Evolutionary conservation across 2,113 vertebrate species (phyloP), one percentile per base, ranked within the genome.

Genomic region (Cromileptes altivelis): DNA sequence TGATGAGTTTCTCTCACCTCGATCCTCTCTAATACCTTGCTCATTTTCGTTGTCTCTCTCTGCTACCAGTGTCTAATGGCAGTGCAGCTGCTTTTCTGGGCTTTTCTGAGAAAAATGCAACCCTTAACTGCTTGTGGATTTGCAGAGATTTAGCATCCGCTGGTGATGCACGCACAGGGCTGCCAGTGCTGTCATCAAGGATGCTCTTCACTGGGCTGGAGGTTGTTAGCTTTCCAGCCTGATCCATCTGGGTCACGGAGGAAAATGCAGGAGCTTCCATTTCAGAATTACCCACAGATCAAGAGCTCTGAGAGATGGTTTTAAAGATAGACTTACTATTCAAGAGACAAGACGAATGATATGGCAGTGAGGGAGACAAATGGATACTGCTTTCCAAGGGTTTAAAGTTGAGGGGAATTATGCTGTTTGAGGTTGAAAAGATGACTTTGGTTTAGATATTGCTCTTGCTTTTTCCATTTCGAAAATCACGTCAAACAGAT

Each of bases 1-100:
- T 67, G 81, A 88, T 78, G 78, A 88, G 78, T 55, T 78, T 30
- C 79, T 78, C 63, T 50, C 73, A n/a, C 71, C 77, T 78, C 47
- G 4, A 80, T 72, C 71, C 50, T 47, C 69, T 73, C 63, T 83
- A 73, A 82, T 50, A 61, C 62, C 75, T 27, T 4, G 30, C 73
- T 91, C 62, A 8, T 76, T 70, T 70, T 73, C 78, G 64, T 70
- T 60, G 27, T 57, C 62, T 72, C 62, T 60, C 61, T 49, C 42
- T 7, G 67, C 53, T 70, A 53, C 37, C 55, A n/a, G 7, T 21
- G 12, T 67, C 70, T 77, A 67, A 80, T 62, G 58, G 68, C 63
- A 23, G 42, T 0, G 21, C 13, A 23, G 70, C 50, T 6, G 56
- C 1, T 53, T 82, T 37, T 37, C 14, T n/a, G 2, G 14, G 45